Evolutionary conservation across 2,113 vertebrate genomes (phyloP), one percentile per base, ranked within the genome.

Genomic region (Triplophysa tibetana): DNA sequence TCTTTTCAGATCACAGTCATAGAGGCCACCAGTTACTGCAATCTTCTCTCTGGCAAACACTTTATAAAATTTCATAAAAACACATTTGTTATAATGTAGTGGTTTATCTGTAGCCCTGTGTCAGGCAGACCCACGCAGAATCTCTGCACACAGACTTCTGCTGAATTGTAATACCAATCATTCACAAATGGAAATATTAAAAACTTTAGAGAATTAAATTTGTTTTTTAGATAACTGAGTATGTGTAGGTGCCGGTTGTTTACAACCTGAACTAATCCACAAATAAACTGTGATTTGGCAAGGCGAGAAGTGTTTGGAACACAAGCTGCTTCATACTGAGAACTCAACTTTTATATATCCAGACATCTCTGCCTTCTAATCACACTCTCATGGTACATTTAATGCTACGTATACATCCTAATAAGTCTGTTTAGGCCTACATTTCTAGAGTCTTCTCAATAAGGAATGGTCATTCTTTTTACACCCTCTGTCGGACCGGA

Each of bases 241-340:
- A 23, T 64, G 58, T 21, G 16, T 48, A 43, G 45, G 26, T 73
- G 54, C n/a, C 21, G 26, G 11, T 69, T 75, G 11, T 77, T 68
- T 70, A 69, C 64, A 54, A 16, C 16, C 12, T 19, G 67, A 79
- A 62, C 58, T 24, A 45, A 48, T 54, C 24, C 24, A 63, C 48
- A 66, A 63, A 33, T 74, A 66, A 70, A 56, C 23, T 66, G 68
- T 73, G 61, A 56, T 73, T 73, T 80, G 69, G 78, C 69, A 70
- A 79, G 77, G 43, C 43, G 14, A 45, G 67, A 70, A 61, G 62
- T 72, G 66, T 61, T 70, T 52, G 68, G 58, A 79, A 72, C 2
- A 2, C 10, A 33, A 63, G 67, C 12, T 6, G 8, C 41, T 45
- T 12, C 23, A 26, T 56, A n/a, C 58, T 43, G n/a, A 9, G 3